These are phyloP conservation scores for Neodiprion fabricii DNA, from an alignment of 1,140 invertebrate genomes.

Conservation along the genomic window DNA sequence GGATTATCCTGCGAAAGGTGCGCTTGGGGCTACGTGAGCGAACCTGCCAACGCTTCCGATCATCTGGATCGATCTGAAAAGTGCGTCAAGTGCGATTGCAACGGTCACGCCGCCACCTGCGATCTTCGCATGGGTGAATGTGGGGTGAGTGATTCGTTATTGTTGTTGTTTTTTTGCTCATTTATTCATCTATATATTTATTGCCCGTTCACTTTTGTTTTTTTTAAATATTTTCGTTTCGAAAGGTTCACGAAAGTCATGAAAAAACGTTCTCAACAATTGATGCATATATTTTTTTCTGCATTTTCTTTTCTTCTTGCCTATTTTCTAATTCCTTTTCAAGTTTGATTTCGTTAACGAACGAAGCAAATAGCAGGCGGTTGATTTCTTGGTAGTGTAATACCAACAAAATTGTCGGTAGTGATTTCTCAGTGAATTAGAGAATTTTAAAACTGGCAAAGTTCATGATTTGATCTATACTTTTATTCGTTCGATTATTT, in stretches of 20 bases:
- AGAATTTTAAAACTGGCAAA: too few relatives aligned
- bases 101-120: slow-evolving; percentile 86
- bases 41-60: slow-evolving; percentile 66
- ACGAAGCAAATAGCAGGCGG: too few relatives aligned
- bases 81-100: slow-evolving; percentile 89
- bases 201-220: slow-evolving; percentile 8
- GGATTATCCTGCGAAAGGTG: slow-evolving; percentile 88
- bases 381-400: too few relatives aligned
- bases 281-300: too few relatives aligned
- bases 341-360: too few relatives aligned
- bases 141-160: slow-evolving; percentile 71
- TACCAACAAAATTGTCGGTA: too few relatives aligned
- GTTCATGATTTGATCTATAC: too few relatives aligned
- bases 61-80: slow-evolving; percentile 62
- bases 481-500: too few relatives aligned
- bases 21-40: slow-evolving; percentile 82
- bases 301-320: too few relatives aligned
- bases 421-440: too few relatives aligned
- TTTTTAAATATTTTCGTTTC: background rate
- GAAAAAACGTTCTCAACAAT: too few relatives aligned
- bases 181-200: slow-evolving; percentile 8
- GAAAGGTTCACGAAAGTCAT: background rate
- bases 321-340: too few relatives aligned
- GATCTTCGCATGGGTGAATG: slow-evolving; percentile 81
- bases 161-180: slow-evolving; percentile 43